A percentile compares a stretch with the other conserved stretches of the same genome.
Evolutionary conservation across 1,140 invertebrate genomes (phyloP).

Genomic region (Glossosoma conforme): DNA sequence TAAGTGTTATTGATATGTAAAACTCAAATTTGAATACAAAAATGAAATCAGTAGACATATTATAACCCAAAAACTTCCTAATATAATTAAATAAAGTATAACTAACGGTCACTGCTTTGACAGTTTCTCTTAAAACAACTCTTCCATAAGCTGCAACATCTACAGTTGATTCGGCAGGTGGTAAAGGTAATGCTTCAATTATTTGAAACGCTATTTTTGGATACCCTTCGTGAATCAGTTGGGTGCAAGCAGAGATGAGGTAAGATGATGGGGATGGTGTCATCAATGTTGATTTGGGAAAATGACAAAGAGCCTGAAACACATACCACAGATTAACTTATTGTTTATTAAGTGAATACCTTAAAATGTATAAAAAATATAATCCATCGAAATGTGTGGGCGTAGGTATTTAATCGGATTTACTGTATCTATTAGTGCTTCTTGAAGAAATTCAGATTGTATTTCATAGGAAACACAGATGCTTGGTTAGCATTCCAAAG

Average conservation of each 20-base stretch:
- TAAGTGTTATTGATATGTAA: background rate
- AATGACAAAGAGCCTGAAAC: conserved; percentile 38
- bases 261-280: conserved; percentile 41
- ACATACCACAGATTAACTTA: background rate
- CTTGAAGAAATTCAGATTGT: too few species aligned
- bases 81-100: conserved; percentile 1
- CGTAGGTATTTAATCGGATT: background rate
- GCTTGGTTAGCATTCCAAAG: too few species aligned
- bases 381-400: background rate
- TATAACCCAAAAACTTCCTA: background rate
- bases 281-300: conserved; percentile 35
- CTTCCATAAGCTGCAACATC: conserved; percentile 42
- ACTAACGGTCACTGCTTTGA: conserved; percentile 44
- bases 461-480: too few species aligned
- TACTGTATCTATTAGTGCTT: too few species aligned
- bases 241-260: conserved; percentile 40
- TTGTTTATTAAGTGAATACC: background rate
- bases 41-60: background rate
- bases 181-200: conserved; percentile 42
- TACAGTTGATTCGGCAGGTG: conserved; percentile 42
- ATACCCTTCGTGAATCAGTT: conserved; percentile 43
- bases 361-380: background rate
- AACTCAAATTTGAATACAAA: background rate
- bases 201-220: conserved; percentile 40
- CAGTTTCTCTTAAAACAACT: conserved; percentile 44